Evolutionary conservation across 2,797 vertebrate genomes (phyloP), one percentile per base, ranked within the genome.

Genomic region (Amazonetta brasiliensis): DNA sequence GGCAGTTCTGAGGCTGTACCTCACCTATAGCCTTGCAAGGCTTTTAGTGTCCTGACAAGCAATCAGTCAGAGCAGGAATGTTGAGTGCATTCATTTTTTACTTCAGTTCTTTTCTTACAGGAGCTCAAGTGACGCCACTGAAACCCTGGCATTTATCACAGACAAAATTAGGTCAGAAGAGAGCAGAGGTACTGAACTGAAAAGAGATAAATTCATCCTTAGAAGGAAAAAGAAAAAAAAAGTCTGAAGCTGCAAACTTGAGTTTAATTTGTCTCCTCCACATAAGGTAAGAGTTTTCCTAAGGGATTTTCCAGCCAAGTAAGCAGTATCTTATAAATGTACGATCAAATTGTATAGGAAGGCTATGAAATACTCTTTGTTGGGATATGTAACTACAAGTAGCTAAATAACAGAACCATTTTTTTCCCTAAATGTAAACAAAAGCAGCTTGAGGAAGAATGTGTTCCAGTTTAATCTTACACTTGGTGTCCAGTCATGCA

Each of bases 121-220:
- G 82, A 94, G 90, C 94, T 97, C 80, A 95, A 95, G 71, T 95
- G 96, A 96, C 92, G 97, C 84, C 25, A n/a, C 93, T 83, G 84
- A 84, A 97, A 94, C 89, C 93, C 93, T 97, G 96, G 93, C 80
- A 96, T 96, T 96, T 96, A 92, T 95, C 93, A 96, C 91, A 89
- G 92, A 60, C 81, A 94, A 97, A 97, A 96, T 92, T 93, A 96
- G 93, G 95, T 95, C 94, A 94, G 92, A 85, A 95, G 87, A 92
- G 90, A 97, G 63, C 85, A 92, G 93, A 96, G 81, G 73, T 94
- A 92, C 58, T 41, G 83, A 95, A 87, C 83, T 93, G 82, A 94
- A 93, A 92, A 91, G 84, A 89, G 62, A 96, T 21, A 94, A 83
- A 88, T 95, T 95, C 68, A 69, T 96, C 87, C 80, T 91, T 91